Evolutionary conservation across 2,888 invertebrate genomes (phyloP).

Genomic region (Anodontia alba): DNA sequence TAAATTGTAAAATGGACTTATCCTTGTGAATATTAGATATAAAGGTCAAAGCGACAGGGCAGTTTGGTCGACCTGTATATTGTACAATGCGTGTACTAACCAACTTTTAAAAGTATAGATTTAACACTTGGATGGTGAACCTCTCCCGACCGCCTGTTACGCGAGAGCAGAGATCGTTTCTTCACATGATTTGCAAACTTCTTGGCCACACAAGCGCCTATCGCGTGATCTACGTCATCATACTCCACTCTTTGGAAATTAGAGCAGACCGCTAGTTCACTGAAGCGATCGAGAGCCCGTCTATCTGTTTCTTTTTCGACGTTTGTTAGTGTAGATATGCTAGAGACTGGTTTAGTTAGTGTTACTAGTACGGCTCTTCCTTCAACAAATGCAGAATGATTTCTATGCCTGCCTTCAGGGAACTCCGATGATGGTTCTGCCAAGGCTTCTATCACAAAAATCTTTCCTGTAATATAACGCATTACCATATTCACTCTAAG

Average conservation of each 20-base stretch:
- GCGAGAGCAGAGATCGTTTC: constrained; percentile 56
- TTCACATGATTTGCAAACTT: constrained; percentile 18
- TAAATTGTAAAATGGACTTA: too few species aligned
- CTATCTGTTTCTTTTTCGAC: constrained; percentile 19
- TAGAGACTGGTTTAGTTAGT: constrained; percentile 38
- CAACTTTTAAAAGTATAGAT: constrained; percentile 31
- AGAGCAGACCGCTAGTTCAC: constrained; percentile 63
- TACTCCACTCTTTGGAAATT: constrained; percentile 39
- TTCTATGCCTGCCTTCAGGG: constrained; percentile 58
- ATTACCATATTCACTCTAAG: too few species aligned
- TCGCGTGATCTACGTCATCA: neutral
- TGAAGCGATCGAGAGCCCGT: constrained; percentile 33
- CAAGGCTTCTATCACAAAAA: constrained; percentile 61
- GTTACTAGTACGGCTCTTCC: constrained; percentile 60
- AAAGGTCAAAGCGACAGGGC: too few species aligned
- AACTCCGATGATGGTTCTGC: constrained; percentile 63
- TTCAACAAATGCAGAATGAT: constrained; percentile 60
- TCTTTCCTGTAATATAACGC: constrained; percentile 57
- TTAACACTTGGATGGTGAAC: constrained; percentile 49
- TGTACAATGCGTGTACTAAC: too few species aligned
- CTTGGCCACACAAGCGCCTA: constrained; percentile 40
- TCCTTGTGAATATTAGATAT: too few species aligned
- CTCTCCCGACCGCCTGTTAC: constrained; percentile 53
- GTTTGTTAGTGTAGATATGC: neutral
- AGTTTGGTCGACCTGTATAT: too few species aligned